These are phyloP conservation scores for Macaria notata DNA, from an alignment of 2,888 invertebrate species.

Conservation along the genomic window DNA sequence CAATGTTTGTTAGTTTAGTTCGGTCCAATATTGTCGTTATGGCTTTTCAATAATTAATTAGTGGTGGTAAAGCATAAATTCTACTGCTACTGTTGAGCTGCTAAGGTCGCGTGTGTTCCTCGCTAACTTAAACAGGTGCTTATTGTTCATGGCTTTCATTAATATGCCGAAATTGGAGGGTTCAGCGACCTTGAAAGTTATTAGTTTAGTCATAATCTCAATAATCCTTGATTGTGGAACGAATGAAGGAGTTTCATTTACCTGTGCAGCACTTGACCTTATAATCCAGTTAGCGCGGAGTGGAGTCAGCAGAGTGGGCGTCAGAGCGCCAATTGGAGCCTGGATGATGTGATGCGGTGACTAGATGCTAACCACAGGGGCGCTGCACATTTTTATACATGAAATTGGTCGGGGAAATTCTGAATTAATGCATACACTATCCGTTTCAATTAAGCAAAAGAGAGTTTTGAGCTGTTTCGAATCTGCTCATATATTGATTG, in stretches of 20 bases:
- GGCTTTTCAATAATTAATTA: too few relatives aligned
- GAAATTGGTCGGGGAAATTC: too few relatives aligned
- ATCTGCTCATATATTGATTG: too few relatives aligned
- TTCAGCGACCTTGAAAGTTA: not conserved
- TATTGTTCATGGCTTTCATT: not conserved
- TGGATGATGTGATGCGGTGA: constrained; percentile 38
- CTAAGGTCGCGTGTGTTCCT: not conserved
- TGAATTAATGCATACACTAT: too few relatives aligned
- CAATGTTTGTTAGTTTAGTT: too few relatives aligned
- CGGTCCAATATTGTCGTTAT: too few relatives aligned
- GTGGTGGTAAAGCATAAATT: too few relatives aligned
- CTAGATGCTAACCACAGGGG: constrained; percentile 1
- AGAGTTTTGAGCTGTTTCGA: too few relatives aligned
- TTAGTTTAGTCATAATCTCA: not conserved
- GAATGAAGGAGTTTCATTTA: constrained; percentile 1
- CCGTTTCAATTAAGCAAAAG: too few relatives aligned
- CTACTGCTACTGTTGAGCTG: too few relatives aligned
- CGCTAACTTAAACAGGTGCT: not conserved
- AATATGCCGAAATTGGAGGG: not conserved
- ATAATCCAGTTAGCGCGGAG: constrained; percentile 21
- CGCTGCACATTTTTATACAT: too few relatives aligned
- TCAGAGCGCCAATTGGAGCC: constrained; percentile 38
- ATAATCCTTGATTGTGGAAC: not conserved
- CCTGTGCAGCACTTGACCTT: constrained; percentile 17
- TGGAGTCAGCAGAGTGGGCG: constrained; percentile 27